phyloP scores from a whole-genome alignment of 1,140 invertebrate genomes.

The Coelopa frigida region DNA sequence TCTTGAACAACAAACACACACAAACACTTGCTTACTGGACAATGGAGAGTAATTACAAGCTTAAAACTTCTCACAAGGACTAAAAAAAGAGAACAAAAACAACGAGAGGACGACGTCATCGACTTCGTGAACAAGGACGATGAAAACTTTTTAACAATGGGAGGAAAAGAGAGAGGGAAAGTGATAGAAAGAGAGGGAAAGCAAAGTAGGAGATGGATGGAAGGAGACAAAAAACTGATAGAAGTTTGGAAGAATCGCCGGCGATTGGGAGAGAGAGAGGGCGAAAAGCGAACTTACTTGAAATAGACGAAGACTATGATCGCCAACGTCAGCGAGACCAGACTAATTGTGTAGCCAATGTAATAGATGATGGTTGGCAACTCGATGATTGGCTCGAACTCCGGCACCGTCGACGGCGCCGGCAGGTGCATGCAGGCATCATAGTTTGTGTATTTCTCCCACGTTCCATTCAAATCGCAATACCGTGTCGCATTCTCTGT shows the following conservation, averaged over 20 bases:
- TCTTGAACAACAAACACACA: no score
- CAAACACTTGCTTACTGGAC: no score
- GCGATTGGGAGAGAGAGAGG: neutral
- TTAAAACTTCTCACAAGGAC: no score
- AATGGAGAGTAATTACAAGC: no score
- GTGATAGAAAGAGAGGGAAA: neutral
- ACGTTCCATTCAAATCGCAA: constrained; percentile 43
- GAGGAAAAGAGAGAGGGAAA: neutral
- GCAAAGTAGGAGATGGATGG: neutral
- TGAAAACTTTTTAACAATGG: no score
- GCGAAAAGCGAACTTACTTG: constrained; percentile 43
- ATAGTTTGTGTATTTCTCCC: constrained; percentile 46
- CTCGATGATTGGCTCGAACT: constrained; percentile 43
- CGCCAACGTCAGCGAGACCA: constrained; percentile 45
- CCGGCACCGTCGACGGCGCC: constrained; percentile 28
- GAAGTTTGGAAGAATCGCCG: no score
- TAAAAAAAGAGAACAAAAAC: no score
- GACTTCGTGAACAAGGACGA: no score
- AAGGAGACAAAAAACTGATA: no score
- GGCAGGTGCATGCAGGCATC: constrained; percentile 42
- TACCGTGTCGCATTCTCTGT: constrained; percentile 46
- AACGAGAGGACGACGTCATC: no score
- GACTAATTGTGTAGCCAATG: constrained; percentile 44
- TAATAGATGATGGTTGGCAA: constrained; percentile 46
- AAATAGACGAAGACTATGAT: constrained; percentile 47